These are phyloP conservation scores for Mormyrops attenuatus DNA, from an alignment of 2,797 vertebrate genomes.

Conservation along the genomic window DNA sequence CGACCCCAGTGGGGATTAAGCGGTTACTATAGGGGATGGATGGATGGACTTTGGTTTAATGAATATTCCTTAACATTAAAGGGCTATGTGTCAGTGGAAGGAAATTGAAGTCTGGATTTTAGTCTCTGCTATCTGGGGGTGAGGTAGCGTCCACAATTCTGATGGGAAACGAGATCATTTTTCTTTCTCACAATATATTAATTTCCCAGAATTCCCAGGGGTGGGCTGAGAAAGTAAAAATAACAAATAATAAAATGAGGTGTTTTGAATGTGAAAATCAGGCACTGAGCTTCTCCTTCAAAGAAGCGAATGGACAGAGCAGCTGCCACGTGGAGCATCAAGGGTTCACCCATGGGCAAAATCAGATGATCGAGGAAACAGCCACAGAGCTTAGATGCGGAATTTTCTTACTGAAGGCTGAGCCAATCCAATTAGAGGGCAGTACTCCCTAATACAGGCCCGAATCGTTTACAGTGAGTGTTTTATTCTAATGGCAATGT, in stretches of 20 bases:
- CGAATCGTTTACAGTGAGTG: background rate
- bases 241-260: background rate
- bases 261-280: background rate
- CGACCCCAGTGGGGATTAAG: background rate
- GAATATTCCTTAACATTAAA: background rate
- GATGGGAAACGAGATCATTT: background rate
- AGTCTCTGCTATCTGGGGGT: background rate
- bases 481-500: background rate
- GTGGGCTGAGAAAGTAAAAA: background rate
- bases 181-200: background rate
- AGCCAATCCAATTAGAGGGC: background rate
- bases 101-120: background rate
- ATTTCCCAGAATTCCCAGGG: background rate
- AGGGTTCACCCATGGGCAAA: background rate
- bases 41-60: no score
- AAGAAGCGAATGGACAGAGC: background rate
- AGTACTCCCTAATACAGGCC: background rate
- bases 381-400: background rate
- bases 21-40: background rate
- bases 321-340: background rate
- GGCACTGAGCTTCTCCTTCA: background rate
- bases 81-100: background rate
- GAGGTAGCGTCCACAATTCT: background rate
- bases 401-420: background rate
- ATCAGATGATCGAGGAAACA: background rate